phyloP scores from a whole-genome alignment of 2,888 invertebrate genomes.

The Lithophane semibrunnea region DNA sequence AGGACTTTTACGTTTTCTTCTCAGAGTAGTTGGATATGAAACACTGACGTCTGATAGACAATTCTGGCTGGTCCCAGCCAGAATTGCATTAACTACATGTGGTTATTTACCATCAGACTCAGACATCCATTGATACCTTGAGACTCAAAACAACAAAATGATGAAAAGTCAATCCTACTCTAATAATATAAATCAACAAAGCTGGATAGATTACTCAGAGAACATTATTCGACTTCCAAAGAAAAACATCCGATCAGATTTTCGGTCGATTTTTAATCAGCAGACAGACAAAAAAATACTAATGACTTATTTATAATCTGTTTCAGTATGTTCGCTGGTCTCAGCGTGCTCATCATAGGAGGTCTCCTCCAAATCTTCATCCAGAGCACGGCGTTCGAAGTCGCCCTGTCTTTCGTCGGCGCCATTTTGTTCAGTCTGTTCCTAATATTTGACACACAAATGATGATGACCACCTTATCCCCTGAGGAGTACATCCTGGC shows the following conservation, averaged over 20 bases:
- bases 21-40: neutral
- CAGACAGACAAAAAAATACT: neutral
- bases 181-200: neutral
- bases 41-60: neutral
- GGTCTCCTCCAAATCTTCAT: conserved; percentile 94
- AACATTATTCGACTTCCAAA: neutral
- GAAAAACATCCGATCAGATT: neutral
- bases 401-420: conserved; percentile 93
- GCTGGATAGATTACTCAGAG: neutral
- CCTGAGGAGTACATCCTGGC: conserved; percentile 97
- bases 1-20: neutral
- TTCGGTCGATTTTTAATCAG: neutral
- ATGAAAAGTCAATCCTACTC: neutral
- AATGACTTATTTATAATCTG: neutral
- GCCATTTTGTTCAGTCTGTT: conserved; percentile 95
- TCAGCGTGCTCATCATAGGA: conserved; percentile 93
- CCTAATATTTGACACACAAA: conserved; percentile 96
- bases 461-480: conserved; percentile 94
- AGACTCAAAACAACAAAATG: neutral
- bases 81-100: neutral
- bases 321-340: conserved; percentile 92
- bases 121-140: neutral
- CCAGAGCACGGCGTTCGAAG: conserved; percentile 93
- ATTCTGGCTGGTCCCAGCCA: neutral
- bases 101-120: neutral